Base-by-base conservation (phyloP, 53 echinoderm and acorn worm species). In the Luidia sarsii region DNA sequence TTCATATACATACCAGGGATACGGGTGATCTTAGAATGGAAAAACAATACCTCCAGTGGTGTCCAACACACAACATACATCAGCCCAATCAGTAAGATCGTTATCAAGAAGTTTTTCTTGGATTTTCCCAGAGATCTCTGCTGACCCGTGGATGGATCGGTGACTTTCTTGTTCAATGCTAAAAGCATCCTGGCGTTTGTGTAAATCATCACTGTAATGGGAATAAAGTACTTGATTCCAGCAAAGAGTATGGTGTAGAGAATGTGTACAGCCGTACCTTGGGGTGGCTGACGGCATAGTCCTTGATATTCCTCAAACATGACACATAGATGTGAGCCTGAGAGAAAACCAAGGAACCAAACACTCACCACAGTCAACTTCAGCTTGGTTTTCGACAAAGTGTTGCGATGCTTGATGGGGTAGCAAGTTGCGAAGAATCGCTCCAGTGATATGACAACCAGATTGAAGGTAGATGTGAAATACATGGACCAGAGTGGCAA, bases 181-280 rank as follows among this genome's bases (percentile, higher is more conserved):
- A 75, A 39, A 27, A 92, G 62, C 20, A 83, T 91, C 36, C 71
- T 71, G n/a, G 54, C 27, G 53, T 91, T 85, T 14, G 85, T 75
- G 36, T 62, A 43, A 39, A 51, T 77, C 48, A 75, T 73, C 38
- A 64, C 70, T 28, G 29, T 8, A 25, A 82, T 53, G 10, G 85
- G 85, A 15, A 85, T 54, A 6, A 56, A 9, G 23, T 83, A 82
- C 41, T 87, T 82, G 4, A 90, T 57, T 57, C 82, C 35, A 23
- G 67, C 48, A 2, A 53, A 52, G 24, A n/a, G 16, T 22, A 28
- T 0, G 4, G 24, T 14, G 10, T 57, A 30, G 5, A 43, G 39
- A 1, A 15, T 15, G 22, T 13, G 15, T 29, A 67, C 24, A 4
- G 25, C 41, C 2, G 13, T 24, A 14, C n/a, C 9, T 4, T 48